A percentile compares a stretch with the other conserved stretches of the same genome.
phyloP scores from a whole-genome alignment of 2,113 vertebrate genomes.

The Felis catus region F.catus_Fca126_mat1.0 CM031412.1:235695001-235695500 shows the following conservation, averaged over 20 bases:
- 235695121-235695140: background rate
- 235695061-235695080: accelerated
- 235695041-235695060: background rate
- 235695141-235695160: background rate
- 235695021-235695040: background rate
- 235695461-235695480: background rate
- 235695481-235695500: background rate
- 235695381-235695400: background rate
- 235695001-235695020: background rate
- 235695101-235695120: background rate
- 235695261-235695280: background rate
- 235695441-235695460: too few species aligned
- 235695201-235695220: background rate
- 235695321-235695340: background rate
- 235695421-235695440: too few species aligned
- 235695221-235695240: background rate
- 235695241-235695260: background rate
- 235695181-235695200: background rate
- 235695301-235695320: background rate
- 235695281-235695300: background rate
- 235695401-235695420: too few species aligned
- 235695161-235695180: background rate
- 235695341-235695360: background rate
- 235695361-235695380: background rate
- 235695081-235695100: background rate